Evolutionary conservation across 2,888 invertebrate species (phyloP).

Genomic region (Drosophila tanythrix): DNA sequence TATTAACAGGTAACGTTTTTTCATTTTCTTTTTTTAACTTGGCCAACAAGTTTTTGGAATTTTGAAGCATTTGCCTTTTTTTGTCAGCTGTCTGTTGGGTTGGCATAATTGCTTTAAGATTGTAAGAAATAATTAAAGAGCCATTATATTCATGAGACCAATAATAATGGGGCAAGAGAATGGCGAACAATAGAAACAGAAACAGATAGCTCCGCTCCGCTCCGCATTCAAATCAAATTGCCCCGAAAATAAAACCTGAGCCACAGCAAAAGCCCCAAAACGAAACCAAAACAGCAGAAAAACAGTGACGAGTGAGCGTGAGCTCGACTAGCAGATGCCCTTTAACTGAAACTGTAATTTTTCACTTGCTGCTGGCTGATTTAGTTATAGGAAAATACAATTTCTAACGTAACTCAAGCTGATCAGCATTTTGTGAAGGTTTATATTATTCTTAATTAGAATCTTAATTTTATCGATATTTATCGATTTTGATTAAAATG

Average conservation of each 20-base stretch:
- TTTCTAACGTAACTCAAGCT: background rate
- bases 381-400: background rate
- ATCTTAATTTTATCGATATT: background rate
- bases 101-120: slow-evolving; percentile 49
- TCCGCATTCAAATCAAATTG: slow-evolving; percentile 75
- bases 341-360: too few relatives aligned
- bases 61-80: slow-evolving; percentile 16
- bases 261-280: background rate
- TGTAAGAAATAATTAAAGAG: slow-evolving; percentile 70
- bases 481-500: background rate
- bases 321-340: background rate
- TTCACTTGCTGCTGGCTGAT: background rate
- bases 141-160: slow-evolving; percentile 68
- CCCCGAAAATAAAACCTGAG: slow-evolving; percentile 62
- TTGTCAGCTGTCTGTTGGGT: slow-evolving; percentile 57
- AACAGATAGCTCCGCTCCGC: slow-evolving; percentile 15
- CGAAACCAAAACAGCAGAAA: background rate
- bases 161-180: slow-evolving; percentile 26
- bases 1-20: background rate
- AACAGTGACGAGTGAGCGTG: too few relatives aligned
- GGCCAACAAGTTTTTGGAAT: background rate
- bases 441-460: background rate
- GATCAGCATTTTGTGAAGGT: background rate
- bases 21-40: background rate
- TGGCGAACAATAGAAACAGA: slow-evolving; percentile 34